Conservation (phyloP, 2,113 vertebrate genomes). For the Emydura subglobosa region DNA sequence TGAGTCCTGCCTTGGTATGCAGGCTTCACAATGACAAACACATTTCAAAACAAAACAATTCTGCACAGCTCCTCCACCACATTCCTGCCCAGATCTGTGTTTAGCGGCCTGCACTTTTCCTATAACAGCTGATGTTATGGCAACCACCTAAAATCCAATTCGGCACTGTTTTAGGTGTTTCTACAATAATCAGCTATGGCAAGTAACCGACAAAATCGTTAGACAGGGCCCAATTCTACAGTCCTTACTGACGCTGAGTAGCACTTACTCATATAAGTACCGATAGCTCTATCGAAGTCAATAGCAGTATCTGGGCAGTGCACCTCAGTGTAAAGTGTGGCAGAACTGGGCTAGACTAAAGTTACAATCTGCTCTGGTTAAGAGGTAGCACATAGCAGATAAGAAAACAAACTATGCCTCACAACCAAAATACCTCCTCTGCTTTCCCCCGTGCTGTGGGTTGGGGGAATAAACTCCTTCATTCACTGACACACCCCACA, state of each 20-base stretch:
- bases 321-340: background rate
- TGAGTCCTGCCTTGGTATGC: background rate
- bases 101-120: background rate
- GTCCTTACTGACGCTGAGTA: background rate
- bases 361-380: background rate
- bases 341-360: background rate
- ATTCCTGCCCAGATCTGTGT: background rate
- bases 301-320: background rate
- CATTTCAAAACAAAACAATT: background rate
- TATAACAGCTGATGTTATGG: background rate
- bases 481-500: background rate
- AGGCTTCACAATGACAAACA: background rate
- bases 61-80: background rate
- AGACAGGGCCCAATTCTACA: background rate
- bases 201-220: background rate
- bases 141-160: conserved; percentile 5
- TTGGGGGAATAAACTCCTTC: background rate
- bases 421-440: background rate
- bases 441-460: background rate
- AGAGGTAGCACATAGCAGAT: background rate
- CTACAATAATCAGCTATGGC: fast-evolving
- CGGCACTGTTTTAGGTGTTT: background rate
- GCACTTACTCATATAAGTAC: background rate
- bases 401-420: background rate
- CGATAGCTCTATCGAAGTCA: background rate